Evolutionary conservation across 2,888 invertebrate species (phyloP), one percentile per base, ranked within the genome.

Genomic region (Aporophyla nigra): DNA sequence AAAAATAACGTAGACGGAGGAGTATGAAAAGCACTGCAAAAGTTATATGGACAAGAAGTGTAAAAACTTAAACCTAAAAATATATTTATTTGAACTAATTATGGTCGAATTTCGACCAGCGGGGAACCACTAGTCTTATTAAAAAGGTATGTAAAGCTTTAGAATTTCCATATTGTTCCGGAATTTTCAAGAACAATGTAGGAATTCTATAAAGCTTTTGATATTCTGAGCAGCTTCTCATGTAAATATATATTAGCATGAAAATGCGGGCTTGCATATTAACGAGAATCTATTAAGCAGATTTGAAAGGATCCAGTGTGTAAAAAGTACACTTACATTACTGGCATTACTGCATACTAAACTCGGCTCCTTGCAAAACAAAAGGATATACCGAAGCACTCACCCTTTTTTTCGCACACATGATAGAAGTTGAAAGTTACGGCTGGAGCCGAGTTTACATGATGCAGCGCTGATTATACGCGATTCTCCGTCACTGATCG

Each of bases 181-280:
- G 43, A 46, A 46, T 10, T 3, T 46, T 27, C 19, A 33, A 33
- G 33, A 46, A 19, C 27, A 72, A 19, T 33, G 9, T 56, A 10
- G 27, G 27, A n/a, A n/a, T 14, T 7, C 53, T 33, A 27, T 10
- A 21, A 33, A 27, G 21, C 19, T 46, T 14, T 56, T 46, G 24
- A 49, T 56, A 46, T 73, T 53, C 24, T 68, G 40, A 73, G 33
- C 33, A 46, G 9, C 19, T 54, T 46, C 46, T 86, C 93, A 43
- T 93, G 24, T 53, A 40, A 71, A 74, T 62, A 74, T 53, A 53
- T 62, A 46, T 16, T 24, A 24, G 7, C 24, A 12, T 40, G 16
- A 73, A 72, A 73, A 74, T 43, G 58, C 12, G n/a, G 16, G 9
- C 3, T 74, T 43, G 40, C 12, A 49, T 77, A 61, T 56, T 56